Percentiles rank a stretch among this genome's conserved stretches.
These are phyloP conservation scores for Harpagoxenus sublaevis DNA, from an alignment of 2,888 invertebrate species.

Conservation along the genomic window DNA sequence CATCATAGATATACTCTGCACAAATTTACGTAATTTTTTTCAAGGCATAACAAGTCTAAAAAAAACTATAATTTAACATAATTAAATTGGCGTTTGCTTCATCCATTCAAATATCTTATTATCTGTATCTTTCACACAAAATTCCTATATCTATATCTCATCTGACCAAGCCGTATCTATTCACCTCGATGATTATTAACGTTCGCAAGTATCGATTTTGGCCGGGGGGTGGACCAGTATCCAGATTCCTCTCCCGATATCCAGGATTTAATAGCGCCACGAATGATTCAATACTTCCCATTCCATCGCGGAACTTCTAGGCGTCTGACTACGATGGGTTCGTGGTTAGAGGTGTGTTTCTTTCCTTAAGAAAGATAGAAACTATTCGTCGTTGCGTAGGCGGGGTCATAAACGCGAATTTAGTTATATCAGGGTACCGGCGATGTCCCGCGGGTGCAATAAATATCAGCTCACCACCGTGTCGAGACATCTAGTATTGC, in stretches of 20 bases:
- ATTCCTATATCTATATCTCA: not conserved
- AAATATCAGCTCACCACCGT: conserved; percentile 79
- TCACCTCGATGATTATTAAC: not conserved
- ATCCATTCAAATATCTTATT: not conserved
- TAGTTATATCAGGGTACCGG: conserved; percentile 80
- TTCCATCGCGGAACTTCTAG: conserved; percentile 39
- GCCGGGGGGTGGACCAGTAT: not conserved
- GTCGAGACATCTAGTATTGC: conserved; percentile 77
- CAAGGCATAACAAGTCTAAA: not conserved
- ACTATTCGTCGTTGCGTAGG: conserved; percentile 40
- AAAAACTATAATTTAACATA: not conserved
- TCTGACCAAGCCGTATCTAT: not conserved
- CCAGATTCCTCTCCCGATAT: conserved; percentile 44
- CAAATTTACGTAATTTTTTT: not conserved
- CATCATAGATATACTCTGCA: not conserved
- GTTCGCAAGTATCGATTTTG: conserved; percentile 42
- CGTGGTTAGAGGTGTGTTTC: conserved; percentile 18
- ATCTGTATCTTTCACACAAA: not conserved
- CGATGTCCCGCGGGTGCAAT: conserved; percentile 80
- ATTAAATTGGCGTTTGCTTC: not conserved
- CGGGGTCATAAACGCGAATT: conserved; percentile 79
- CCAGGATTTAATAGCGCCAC: conserved; percentile 67
- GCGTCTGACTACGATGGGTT: not conserved
- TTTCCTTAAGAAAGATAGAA: conserved; percentile 60
- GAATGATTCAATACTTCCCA: conserved; percentile 65